Base-by-base conservation (phyloP, 2,113 vertebrate genomes). In the Peucedramus taeniatus region DNA sequence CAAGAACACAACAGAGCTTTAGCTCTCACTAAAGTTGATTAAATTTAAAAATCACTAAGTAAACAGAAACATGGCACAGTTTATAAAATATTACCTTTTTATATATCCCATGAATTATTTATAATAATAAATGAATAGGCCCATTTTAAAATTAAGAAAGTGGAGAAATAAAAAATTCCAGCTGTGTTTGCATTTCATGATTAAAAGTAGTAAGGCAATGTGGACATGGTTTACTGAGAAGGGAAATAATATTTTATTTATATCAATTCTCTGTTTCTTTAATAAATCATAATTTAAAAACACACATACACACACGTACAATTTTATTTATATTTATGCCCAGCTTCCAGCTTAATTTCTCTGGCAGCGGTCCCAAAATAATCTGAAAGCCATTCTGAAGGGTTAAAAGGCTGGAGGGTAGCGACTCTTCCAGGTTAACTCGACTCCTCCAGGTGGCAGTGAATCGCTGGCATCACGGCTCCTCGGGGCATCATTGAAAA, bases 221-320 rank as follows among this genome's bases (percentile, higher is more conserved):
- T 47, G 26, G 35, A 51, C 59, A 30, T 10, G 26, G 30, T 79
- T 91, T 88, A 76, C 20, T 44, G 19, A 79, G 64, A 80, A 66
- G 59, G 60, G 40, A 82, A 75, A 26, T 65, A 13, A 37, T 87
- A 57, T 92, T 91, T 94, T 88, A 91, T 90, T 97, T 66, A 81
- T 56, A 57, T 66, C 15, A 68, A 35, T 70, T 87, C 15, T n/a
- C 30, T 77, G 54, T 74, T 72, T 60, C 59, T 91, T 86, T 83
- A 89, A 72, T 56, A 91, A 96, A 60, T 50, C 7, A 60, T 79
- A 22, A 72, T 82, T 83, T 91, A 47, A 91, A 90, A 56, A n/a
- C 15, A 54, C n/a, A 42, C 26, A 10, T 6, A 3, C 10, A 22
- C 1, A 10, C 14, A 20, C 7, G 26, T 15, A 56, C 3, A 42